Conservation (phyloP, 1,140 invertebrate genomes). For the Saxidomus purpurata region DNA sequence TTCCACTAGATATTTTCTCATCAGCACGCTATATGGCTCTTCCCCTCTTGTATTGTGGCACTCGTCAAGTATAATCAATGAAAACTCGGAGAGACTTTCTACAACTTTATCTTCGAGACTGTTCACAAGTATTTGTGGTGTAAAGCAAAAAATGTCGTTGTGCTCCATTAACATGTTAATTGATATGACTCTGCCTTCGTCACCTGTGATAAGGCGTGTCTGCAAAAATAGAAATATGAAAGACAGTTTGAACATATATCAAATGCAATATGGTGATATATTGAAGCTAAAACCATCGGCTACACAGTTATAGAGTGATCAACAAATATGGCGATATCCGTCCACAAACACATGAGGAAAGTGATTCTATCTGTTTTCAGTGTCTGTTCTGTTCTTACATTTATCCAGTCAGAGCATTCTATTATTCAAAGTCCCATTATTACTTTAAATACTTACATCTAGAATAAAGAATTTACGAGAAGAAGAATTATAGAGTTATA, state of each 20-base stretch:
- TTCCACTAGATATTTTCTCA: conserved; percentile 78
- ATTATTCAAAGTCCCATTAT: too few species aligned
- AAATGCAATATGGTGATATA: too few species aligned
- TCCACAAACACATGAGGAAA: too few species aligned
- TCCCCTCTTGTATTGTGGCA: conserved; percentile 85
- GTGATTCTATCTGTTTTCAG: too few species aligned
- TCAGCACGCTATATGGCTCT: conserved; percentile 83
- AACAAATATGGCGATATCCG: too few species aligned
- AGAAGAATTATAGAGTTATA: too few species aligned
- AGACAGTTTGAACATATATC: not conserved
- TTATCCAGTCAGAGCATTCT: too few species aligned
- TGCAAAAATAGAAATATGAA: conserved; percentile 26
- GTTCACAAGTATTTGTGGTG: conserved; percentile 81
- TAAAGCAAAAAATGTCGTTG: conserved; percentile 80
- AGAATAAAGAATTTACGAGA: too few species aligned
- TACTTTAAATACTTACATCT: too few species aligned
- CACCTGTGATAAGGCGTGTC: conserved; percentile 63
- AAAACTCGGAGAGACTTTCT: conserved; percentile 68
- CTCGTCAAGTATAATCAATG: conserved; percentile 85
- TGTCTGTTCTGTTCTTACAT: too few species aligned
- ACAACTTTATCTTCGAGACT: conserved; percentile 71
- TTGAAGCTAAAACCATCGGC: too few species aligned
- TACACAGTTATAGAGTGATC: too few species aligned
- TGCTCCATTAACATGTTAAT: conserved; percentile 72
- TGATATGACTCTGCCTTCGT: conserved; percentile 72